phyloP scores from a whole-genome alignment of 2,888 invertebrate species.

The Plebejus argus region DNA sequence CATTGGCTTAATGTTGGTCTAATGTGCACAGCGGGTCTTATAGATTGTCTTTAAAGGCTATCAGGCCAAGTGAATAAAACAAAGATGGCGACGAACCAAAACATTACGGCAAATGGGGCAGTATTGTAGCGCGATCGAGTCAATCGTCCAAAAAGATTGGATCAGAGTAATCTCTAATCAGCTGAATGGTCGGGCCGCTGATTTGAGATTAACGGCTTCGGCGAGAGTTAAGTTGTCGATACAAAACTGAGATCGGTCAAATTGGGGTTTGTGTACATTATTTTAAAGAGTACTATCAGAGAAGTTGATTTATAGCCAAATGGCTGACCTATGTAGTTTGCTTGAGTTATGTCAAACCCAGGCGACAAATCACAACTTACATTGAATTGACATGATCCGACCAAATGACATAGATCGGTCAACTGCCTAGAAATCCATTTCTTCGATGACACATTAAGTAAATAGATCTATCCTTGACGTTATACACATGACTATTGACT shows the following conservation, averaged over 20 bases:
- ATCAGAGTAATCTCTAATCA: conserved; percentile 26
- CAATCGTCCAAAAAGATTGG: conserved; percentile 11
- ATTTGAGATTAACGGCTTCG: not conserved
- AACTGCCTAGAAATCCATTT: too few relatives aligned
- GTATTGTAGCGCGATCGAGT: conserved; percentile 1
- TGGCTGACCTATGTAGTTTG: too few relatives aligned
- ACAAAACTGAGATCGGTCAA: not conserved
- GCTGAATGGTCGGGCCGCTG: not conserved
- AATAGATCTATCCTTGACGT: too few relatives aligned
- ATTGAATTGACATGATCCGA: too few relatives aligned
- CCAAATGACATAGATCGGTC: too few relatives aligned
- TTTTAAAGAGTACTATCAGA: not conserved
- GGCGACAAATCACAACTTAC: too few relatives aligned
- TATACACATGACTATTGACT: too few relatives aligned
- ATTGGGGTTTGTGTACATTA: not conserved
- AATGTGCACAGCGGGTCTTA: too few relatives aligned
- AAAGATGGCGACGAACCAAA: conserved; percentile 13
- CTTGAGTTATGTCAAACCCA: too few relatives aligned
- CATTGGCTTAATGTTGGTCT: too few relatives aligned
- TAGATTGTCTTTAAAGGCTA: not conserved
- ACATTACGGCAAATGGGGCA: conserved; percentile 2
- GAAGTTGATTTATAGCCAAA: too few relatives aligned
- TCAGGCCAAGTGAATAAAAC: not conserved
- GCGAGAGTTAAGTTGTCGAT: not conserved
- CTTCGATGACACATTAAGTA: too few relatives aligned